Evolutionary conservation across 2,888 invertebrate species (phyloP).

Genomic region (Tetramorium bicarinatum): DNA sequence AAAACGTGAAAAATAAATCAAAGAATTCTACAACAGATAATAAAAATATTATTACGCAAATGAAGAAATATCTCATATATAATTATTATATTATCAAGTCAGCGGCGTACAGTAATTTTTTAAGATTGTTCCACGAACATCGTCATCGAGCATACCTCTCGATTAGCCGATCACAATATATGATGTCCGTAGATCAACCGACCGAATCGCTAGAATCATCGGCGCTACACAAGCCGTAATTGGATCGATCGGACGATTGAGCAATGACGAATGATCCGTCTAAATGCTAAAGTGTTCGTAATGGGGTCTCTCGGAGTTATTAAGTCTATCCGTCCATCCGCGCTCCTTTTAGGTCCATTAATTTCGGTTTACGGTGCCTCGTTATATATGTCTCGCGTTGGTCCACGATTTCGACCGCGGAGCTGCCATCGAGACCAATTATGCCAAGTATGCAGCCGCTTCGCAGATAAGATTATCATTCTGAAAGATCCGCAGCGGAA

Average conservation of each 20-base stretch:
- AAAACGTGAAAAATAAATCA: background rate
- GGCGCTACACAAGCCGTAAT: slow-evolving; percentile 74
- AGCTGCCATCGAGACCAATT: slow-evolving; percentile 39
- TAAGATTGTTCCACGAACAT: slow-evolving; percentile 56
- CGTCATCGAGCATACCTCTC: slow-evolving; percentile 68
- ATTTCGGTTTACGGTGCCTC: slow-evolving; percentile 68
- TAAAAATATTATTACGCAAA: slow-evolving; percentile 1
- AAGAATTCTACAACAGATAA: background rate
- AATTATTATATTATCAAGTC: slow-evolving; percentile 31
- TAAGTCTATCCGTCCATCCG: slow-evolving; percentile 70
- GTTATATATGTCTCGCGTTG: slow-evolving; percentile 59
- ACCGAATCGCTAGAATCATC: slow-evolving; percentile 69
- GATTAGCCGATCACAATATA: slow-evolving; percentile 74
- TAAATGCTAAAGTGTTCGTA: slow-evolving; percentile 72
- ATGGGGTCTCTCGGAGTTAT: slow-evolving; percentile 73
- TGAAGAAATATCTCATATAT: background rate
- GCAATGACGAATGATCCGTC: slow-evolving; percentile 78
- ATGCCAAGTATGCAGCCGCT: slow-evolving; percentile 46
- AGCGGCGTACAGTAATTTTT: slow-evolving; percentile 44
- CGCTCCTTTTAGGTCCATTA: slow-evolving; percentile 67
- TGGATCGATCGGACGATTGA: slow-evolving; percentile 76
- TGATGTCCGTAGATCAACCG: slow-evolving; percentile 68
- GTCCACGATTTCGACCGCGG: slow-evolving; percentile 45
- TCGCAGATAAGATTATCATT: slow-evolving; percentile 58
- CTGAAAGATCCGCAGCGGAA: slow-evolving; percentile 37